Evolutionary conservation across 2,888 invertebrate genomes (phyloP).

Genomic region (Agonum fuliginosum): DNA sequence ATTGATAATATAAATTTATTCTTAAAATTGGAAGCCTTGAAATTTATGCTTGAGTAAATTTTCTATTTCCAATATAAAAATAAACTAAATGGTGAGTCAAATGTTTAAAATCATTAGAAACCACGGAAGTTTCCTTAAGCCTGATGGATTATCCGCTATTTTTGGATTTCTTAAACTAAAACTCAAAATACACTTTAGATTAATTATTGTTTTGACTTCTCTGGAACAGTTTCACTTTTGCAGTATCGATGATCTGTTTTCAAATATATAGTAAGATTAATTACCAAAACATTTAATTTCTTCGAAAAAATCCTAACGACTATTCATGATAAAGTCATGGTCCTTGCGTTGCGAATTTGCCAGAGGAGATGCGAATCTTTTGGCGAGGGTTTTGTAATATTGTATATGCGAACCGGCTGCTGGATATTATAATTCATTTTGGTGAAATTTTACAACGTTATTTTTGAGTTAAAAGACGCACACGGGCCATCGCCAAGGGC

Average conservation of each 20-base stretch:
- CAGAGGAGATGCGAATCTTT: constrained; percentile 30
- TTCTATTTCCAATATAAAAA: constrained; percentile 27
- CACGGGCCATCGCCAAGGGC: constrained; percentile 18
- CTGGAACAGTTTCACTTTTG: constrained; percentile 40
- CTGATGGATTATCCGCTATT: constrained; percentile 53
- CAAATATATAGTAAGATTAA: background rate
- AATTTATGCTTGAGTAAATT: background rate
- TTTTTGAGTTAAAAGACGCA: constrained; percentile 7
- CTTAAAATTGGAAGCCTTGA: background rate
- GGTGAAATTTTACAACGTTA: constrained; percentile 34
- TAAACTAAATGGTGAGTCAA: constrained; percentile 17
- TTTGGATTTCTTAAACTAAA: constrained; percentile 29
- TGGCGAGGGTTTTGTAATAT: constrained; percentile 30
- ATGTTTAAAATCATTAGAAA: constrained; percentile 28
- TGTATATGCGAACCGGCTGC: constrained; percentile 18
- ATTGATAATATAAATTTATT: background rate
- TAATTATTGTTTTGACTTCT: constrained; percentile 53
- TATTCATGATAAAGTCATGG: constrained; percentile 22
- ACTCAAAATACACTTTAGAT: constrained; percentile 41
- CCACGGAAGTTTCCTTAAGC: constrained; percentile 25
- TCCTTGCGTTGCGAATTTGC: constrained; percentile 11
- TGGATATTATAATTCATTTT: constrained; percentile 42
- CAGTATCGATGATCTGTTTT: constrained; percentile 35
- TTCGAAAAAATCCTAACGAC: constrained; percentile 6
- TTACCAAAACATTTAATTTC: constrained; percentile 5